Evolutionary conservation across 2,113 vertebrate species (phyloP), one percentile per base, ranked within the genome.

Genomic region (Chaetodon auriga): DNA sequence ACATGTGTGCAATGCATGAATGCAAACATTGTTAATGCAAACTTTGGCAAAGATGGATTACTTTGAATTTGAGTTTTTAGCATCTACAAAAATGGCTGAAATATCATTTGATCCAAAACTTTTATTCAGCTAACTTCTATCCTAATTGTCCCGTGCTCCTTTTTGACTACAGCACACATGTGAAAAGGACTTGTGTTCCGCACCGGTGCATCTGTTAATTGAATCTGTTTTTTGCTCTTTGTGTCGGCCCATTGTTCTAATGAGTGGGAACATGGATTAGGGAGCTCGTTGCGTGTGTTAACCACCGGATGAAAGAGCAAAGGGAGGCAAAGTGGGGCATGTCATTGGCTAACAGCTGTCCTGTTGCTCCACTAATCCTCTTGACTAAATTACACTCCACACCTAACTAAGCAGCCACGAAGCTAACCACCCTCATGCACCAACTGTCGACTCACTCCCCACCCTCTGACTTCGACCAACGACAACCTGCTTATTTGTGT

Each of bases 301-400:
- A 95, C 89, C 82, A 92, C 92, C 85, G 87, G 94, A 95, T 95
- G 93, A 94, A 94, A 94, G 93, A 91, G 86, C 83, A 88, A 85
- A 88, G 86, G 84, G 84, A 91, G 88, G 83, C 80, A 70, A 89
- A 92, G 88, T 69, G 80, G 72, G 82, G 87, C 88, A 94, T 89
- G 92, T 94, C 92, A 94, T 94, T 94, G 87, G 87, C 89, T 70
- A 93, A 94, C 93, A 95, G 92, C 93, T 94, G 94, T 93, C 91
- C 93, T 88, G 89, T 94, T 89, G 92, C 92, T 93, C 93, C 48
- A 87, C 92, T 94, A 93, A 95, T 94, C 92, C 94, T 92, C 90
- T 93, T 91, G 90, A 93, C 93, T 93, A 94, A 94, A 94, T 94
- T 95, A 94, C 93, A 91, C 91, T 92, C 89, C 93, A 90, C 92